Conservation (phyloP, 1,140 invertebrate species). For the Bombus terrestris region DNA sequence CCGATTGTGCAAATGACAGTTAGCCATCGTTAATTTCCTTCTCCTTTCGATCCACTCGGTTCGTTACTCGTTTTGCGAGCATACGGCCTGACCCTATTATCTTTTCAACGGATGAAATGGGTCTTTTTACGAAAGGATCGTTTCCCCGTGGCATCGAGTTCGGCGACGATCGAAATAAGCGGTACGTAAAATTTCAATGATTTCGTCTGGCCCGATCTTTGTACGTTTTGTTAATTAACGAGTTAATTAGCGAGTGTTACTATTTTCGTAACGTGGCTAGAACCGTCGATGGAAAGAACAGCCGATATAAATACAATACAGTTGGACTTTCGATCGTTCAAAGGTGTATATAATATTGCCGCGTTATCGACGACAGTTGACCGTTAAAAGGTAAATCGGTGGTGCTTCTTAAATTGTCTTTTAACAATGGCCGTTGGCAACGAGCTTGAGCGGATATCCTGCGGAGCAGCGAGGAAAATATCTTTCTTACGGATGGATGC, state of each 20-base stretch:
- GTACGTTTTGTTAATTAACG: neutral
- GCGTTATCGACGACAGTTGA: neutral
- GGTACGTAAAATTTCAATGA: conserved; percentile 32
- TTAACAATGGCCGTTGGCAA: conserved; percentile 10
- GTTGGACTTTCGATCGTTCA: conserved; percentile 39
- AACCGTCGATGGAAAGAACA: neutral
- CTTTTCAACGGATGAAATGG: neutral
- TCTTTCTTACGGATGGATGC: conserved; percentile 13
- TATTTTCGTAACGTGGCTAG: conserved; percentile 35
- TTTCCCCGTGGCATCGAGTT: neutral
- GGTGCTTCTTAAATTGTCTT: neutral
- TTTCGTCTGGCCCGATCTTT: neutral
- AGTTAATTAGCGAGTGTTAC: conserved; percentile 13
- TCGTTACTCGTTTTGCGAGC: neutral
- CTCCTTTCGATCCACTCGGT: neutral
- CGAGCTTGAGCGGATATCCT: neutral
- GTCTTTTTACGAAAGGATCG: neutral
- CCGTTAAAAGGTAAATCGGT: conserved; percentile 43
- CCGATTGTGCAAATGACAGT: conserved; percentile 38
- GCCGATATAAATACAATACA: neutral
- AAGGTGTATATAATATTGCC: conserved; percentile 7
- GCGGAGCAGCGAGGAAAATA: neutral
- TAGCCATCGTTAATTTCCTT: conserved; percentile 37
- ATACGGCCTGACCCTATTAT: neutral
- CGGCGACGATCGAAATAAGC: neutral